Conservation (phyloP, 92 coral and sea anemone species). For the Porites evermanni region DNA sequence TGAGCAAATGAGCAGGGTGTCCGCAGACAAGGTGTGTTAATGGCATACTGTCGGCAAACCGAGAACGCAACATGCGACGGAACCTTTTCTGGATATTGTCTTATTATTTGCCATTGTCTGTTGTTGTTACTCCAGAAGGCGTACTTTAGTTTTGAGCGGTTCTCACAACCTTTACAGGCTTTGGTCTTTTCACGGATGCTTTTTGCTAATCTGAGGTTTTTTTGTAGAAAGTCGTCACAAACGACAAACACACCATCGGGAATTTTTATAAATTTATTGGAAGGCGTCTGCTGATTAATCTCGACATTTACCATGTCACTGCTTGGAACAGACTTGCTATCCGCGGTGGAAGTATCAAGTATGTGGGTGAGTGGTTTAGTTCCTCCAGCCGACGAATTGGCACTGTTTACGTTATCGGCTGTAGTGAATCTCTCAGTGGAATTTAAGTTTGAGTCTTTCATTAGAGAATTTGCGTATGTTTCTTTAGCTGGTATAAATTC, state of each 20-base stretch:
- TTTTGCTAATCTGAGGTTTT: not conserved
- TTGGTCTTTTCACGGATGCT: slow-evolving; percentile 26
- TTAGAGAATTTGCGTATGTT: not conserved
- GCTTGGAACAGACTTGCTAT: not conserved
- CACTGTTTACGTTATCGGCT: not conserved
- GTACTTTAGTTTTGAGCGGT: slow-evolving; percentile 35
- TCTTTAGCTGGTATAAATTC: not conserved
- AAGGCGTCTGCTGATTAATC: not conserved
- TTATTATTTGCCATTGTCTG: slow-evolving; percentile 57
- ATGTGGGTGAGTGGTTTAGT: not conserved
- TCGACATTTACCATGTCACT: not conserved
- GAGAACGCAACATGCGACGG: slow-evolving; percentile 44
- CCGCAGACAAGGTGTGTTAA: slow-evolving; percentile 33
- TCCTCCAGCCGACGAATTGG: not conserved
- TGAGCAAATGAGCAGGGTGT: slow-evolving; percentile 75
- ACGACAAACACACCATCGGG: slow-evolving; percentile 41
- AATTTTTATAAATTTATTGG: not conserved
- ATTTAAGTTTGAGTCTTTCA: not conserved
- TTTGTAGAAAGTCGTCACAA: slow-evolving; percentile 54
- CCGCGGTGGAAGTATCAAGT: not conserved
- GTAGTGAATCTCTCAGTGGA: not conserved
- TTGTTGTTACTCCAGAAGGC: slow-evolving; percentile 67
- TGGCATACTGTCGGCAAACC: slow-evolving; percentile 53
- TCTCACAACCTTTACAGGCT: slow-evolving; percentile 65
- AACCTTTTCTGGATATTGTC: slow-evolving; percentile 56